These are phyloP conservation scores for Glareola pratincola DNA, from an alignment of 2,113 vertebrate species.

Conservation along the genomic window DNA sequence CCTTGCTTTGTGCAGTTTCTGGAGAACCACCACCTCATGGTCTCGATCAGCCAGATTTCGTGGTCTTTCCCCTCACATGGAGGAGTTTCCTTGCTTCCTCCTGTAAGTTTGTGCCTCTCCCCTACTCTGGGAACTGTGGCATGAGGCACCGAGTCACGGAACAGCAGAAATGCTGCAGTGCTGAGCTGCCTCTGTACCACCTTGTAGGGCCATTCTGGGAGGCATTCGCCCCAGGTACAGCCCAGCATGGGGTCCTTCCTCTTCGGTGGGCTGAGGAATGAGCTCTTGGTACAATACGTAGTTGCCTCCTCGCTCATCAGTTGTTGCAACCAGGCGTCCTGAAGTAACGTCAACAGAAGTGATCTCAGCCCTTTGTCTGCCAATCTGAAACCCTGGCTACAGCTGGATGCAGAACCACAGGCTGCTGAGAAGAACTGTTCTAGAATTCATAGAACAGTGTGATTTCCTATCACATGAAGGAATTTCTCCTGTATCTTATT, in stretches of 20 bases:
- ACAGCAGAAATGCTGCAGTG: background rate
- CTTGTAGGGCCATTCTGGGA: background rate
- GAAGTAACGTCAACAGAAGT: background rate
- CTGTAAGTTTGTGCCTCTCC: background rate
- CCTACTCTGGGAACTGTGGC: background rate
- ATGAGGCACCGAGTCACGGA: accelerated
- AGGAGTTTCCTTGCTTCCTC: background rate
- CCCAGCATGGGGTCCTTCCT: background rate
- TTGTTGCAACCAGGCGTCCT: background rate
- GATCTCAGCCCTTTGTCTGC: background rate
- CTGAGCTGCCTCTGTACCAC: background rate
- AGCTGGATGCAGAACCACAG: background rate
- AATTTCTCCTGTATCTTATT: background rate
- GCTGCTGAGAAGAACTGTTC: background rate
- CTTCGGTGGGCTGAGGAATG: background rate
- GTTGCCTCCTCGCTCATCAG: background rate
- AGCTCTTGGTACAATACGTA: background rate
- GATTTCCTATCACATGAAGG: background rate
- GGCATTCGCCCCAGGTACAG: background rate
- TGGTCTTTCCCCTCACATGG: background rate
- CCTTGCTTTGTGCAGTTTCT: background rate
- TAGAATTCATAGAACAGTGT: background rate
- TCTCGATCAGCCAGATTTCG: background rate
- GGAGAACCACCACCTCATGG: background rate
- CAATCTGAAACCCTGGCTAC: background rate